These are phyloP conservation scores for Papilio aristodemus DNA, from an alignment of 1,140 invertebrate species.

Conservation along the genomic window DNA sequence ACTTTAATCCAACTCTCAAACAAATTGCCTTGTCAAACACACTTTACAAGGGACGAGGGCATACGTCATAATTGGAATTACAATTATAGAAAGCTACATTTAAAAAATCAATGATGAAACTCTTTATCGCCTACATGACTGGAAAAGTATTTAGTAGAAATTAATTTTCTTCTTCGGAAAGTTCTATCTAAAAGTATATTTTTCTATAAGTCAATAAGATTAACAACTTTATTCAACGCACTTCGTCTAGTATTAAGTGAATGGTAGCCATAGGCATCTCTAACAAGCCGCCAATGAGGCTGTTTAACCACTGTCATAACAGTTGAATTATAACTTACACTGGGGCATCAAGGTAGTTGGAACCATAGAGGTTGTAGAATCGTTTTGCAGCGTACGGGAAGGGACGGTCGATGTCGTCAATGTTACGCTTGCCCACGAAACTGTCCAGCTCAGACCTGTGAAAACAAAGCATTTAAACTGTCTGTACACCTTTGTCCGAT, in stretches of 20 bases:
- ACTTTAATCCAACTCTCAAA: not conserved
- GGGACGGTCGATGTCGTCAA: slow-evolving; percentile 83
- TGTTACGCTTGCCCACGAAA: slow-evolving; percentile 80
- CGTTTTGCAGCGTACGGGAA: slow-evolving; percentile 68
- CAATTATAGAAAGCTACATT: not conserved
- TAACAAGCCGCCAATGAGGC: not conserved
- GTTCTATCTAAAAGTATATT: too few relatives aligned
- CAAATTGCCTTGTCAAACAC: slow-evolving; percentile 7
- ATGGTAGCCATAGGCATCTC: too few relatives aligned
- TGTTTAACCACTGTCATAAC: not conserved
- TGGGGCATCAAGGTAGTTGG: slow-evolving; percentile 57
- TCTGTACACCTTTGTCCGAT: not conserved
- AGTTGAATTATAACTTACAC: slow-evolving; percentile 47
- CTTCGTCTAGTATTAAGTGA: too few relatives aligned
- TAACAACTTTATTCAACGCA: too few relatives aligned
- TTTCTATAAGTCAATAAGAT: too few relatives aligned
- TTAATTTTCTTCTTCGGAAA: not conserved
- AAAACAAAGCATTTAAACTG: slow-evolving; percentile 4
- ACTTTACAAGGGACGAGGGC: not conserved
- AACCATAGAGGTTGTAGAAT: slow-evolving; percentile 57
- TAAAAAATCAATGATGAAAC: not conserved
- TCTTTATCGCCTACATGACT: not conserved
- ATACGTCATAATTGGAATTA: not conserved
- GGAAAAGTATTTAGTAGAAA: not conserved
- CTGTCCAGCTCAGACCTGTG: slow-evolving; percentile 67